These are phyloP conservation scores for Rhadina sibilatrix DNA, from an alignment of 2,113 vertebrate genomes.

Conservation along the genomic window DNA sequence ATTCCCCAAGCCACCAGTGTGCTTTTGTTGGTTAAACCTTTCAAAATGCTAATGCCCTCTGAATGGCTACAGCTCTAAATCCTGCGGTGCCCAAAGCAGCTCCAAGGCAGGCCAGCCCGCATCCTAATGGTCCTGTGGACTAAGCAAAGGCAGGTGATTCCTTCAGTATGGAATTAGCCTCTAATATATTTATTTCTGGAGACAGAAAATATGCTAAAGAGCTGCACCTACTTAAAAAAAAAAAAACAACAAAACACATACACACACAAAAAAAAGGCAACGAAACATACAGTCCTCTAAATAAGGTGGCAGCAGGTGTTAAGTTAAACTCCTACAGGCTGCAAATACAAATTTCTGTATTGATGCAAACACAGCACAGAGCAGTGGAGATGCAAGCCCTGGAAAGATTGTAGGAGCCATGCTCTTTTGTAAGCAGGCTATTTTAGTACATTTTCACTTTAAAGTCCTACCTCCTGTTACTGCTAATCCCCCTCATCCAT, in stretches of 20 bases:
- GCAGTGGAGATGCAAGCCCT: not conserved
- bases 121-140: not conserved
- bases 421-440: not conserved
- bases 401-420: not conserved
- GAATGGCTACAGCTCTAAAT: conserved; percentile 4
- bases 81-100: not conserved
- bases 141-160: not conserved
- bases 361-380: not conserved
- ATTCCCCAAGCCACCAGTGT: conserved; percentile 45
- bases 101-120: not conserved
- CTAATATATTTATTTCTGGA: not conserved
- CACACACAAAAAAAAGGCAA: too few relatives aligned
- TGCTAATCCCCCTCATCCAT: not conserved
- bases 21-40: conserved; percentile 51
- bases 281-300: not conserved
- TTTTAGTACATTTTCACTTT: not conserved
- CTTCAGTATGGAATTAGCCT: not conserved
- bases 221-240: not conserved
- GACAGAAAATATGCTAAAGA: not conserved
- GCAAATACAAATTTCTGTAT: not conserved
- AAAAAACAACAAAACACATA: not conserved
- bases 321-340: not conserved
- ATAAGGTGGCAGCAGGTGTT: not conserved
- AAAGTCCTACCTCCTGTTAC: not conserved
- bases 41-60: conserved; percentile 44